A percentile compares a stretch with the other conserved stretches of the same genome.
phyloP scores from a whole-genome alignment of 1,140 invertebrate genomes.

The Galendromus occidentalis region DNA sequence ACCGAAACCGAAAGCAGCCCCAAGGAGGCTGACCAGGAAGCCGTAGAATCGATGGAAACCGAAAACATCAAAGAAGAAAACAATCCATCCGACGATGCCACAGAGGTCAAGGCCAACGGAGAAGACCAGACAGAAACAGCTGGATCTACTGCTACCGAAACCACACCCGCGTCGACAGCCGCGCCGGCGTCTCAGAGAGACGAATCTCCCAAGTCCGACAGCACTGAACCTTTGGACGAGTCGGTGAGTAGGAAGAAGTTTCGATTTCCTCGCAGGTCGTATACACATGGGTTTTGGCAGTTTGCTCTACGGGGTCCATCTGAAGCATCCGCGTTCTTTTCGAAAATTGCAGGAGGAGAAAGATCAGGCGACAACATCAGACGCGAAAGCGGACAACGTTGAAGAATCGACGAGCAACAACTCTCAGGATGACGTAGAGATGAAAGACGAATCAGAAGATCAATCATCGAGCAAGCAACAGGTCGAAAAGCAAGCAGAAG shows the following conservation, averaged over 20 bases:
- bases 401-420: not conserved
- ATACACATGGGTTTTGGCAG: too few species aligned
- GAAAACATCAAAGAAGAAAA: constrained; percentile 20
- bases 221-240: constrained; percentile 14
- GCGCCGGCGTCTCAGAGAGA: not conserved
- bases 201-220: constrained; percentile 1
- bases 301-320: too few species aligned
- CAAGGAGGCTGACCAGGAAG: constrained; percentile 25
- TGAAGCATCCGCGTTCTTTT: too few species aligned
- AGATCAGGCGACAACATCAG: not conserved
- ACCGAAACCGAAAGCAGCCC: constrained; percentile 34
- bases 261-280: too few species aligned
- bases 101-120: constrained; percentile 18
- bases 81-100: constrained; percentile 15
- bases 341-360: not conserved
- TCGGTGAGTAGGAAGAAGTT: constrained; percentile 12
- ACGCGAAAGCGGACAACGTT: not conserved
- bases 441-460: constrained; percentile 7
- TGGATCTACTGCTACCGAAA: not conserved
- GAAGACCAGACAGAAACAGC: not conserved
- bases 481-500: not conserved
- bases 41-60: constrained; percentile 17
- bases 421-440: not conserved
- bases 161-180: not conserved
- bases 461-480: not conserved